Conservation (phyloP, 2,113 vertebrate genomes). For the Pantherophis guttatus region DNA sequence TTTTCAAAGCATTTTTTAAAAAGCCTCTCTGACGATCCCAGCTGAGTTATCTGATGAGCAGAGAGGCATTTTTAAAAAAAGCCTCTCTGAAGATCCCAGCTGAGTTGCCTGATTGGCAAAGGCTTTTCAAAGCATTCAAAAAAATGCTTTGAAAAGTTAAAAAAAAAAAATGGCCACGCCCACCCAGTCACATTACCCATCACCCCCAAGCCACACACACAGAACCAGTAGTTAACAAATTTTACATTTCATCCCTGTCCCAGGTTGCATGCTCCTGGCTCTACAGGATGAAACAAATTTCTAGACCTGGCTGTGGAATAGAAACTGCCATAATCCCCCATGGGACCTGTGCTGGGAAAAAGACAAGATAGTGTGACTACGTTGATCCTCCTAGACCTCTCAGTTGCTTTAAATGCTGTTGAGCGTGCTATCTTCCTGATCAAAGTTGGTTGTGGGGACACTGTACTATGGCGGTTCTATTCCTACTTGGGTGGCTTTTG, state of each 20-base stretch:
- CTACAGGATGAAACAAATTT: neutral
- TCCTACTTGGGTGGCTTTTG: neutral
- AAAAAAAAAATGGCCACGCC: too few species aligned
- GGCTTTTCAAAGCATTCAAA: too few species aligned
- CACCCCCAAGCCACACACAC: too few species aligned
- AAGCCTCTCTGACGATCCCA: too few species aligned
- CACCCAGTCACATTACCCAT: too few species aligned
- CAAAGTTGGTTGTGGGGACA: neutral
- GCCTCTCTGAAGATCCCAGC: too few species aligned
- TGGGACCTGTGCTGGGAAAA: neutral
- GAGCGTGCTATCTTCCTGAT: neutral
- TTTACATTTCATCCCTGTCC: neutral
- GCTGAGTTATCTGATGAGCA: too few species aligned
- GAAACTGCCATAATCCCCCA: neutral
- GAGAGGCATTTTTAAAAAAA: too few species aligned
- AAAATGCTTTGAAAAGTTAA: too few species aligned
- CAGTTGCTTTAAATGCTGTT: neutral
- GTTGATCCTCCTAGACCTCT: neutral
- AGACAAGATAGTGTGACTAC: neutral
- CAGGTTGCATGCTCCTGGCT: neutral
- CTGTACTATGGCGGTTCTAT: neutral
- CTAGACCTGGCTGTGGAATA: neutral
- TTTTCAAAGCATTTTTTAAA: too few species aligned
- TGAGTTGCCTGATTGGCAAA: too few species aligned
- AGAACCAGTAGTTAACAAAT: too few species aligned